Percentiles rank a stretch among this genome's conserved stretches.
Evolutionary conservation across 2,888 invertebrate genomes (phyloP).

Genomic region (Mamestra brassicae): DNA sequence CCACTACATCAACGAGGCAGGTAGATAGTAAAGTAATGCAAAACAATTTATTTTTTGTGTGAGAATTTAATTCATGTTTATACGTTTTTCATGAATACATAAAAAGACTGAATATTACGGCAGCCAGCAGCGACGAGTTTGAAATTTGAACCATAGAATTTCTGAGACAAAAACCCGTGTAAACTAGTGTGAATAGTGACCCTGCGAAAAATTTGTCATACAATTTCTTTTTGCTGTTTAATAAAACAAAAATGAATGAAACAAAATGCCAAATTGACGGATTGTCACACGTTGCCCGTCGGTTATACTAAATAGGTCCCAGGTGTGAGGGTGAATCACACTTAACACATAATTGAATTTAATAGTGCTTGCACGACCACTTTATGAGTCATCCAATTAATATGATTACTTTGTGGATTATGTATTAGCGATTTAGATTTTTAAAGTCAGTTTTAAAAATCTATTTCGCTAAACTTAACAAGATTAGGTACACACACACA

Average conservation of each 20-base stretch:
- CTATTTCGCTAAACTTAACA: too few species aligned
- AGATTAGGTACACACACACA: too few species aligned
- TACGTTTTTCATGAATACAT: not conserved
- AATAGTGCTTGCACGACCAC: not conserved
- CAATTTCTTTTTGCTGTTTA: not conserved
- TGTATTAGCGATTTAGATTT: not conserved
- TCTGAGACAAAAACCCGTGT: too few species aligned
- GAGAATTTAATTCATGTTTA: not conserved
- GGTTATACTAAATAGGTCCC: not conserved
- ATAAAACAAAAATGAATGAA: not conserved
- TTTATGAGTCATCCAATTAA: not conserved
- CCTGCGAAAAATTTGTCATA: too few species aligned
- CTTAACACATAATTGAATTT: not conserved
- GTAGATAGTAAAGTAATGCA: too few species aligned
- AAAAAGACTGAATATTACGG: not conserved
- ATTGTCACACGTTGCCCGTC: not conserved
- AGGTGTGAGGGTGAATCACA: slow-evolving; percentile 21
- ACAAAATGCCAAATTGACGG: not conserved
- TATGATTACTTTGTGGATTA: not conserved
- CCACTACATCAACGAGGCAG: not conserved
- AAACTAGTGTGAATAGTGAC: too few species aligned
- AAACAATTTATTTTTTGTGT: too few species aligned
- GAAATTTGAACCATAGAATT: too few species aligned
- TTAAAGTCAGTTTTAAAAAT: not conserved
- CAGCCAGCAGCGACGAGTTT: not conserved